Conservation (phyloP, 1,140 invertebrate species). For the Zophobas morio region DNA sequence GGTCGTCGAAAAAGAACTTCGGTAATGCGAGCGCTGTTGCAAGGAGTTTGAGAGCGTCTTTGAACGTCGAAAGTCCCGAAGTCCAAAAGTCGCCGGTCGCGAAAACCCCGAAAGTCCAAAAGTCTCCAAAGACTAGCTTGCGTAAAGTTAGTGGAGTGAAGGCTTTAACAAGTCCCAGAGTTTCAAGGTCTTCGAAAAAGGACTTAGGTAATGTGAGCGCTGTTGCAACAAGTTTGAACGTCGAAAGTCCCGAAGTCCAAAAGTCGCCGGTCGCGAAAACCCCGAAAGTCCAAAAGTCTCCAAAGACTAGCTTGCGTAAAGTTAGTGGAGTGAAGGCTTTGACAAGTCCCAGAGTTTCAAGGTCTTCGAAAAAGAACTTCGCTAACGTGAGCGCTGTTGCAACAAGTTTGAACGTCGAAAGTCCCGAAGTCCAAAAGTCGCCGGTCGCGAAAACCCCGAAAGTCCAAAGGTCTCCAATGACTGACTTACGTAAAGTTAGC, state of each 20-base stretch:
- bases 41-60: slow-evolving; percentile 54
- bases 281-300: slow-evolving; percentile 62
- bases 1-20: slow-evolving; percentile 67
- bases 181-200: slow-evolving; percentile 63
- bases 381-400: too few relatives aligned
- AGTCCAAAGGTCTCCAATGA: too few relatives aligned
- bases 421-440: too few relatives aligned
- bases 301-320: slow-evolving; percentile 67
- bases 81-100: slow-evolving; percentile 59
- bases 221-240: slow-evolving; percentile 64
- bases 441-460: too few relatives aligned
- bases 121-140: slow-evolving; percentile 67
- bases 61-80: slow-evolving; percentile 62
- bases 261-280: slow-evolving; percentile 62
- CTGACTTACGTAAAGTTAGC: not conserved
- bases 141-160: slow-evolving; percentile 65
- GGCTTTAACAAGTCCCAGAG: slow-evolving; percentile 58
- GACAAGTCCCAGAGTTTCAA: slow-evolving; percentile 46
- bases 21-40: slow-evolving; percentile 66
- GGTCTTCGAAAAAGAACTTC: too few relatives aligned
- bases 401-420: too few relatives aligned
- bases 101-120: slow-evolving; percentile 57
- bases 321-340: slow-evolving; percentile 60
- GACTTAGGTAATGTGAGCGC: slow-evolving; percentile 67
- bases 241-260: slow-evolving; percentile 60